Percentiles rank a stretch among this genome's conserved stretches.
phyloP scores from a whole-genome alignment of 2,113 vertebrate genomes.

The Chrysemys picta region DNA sequence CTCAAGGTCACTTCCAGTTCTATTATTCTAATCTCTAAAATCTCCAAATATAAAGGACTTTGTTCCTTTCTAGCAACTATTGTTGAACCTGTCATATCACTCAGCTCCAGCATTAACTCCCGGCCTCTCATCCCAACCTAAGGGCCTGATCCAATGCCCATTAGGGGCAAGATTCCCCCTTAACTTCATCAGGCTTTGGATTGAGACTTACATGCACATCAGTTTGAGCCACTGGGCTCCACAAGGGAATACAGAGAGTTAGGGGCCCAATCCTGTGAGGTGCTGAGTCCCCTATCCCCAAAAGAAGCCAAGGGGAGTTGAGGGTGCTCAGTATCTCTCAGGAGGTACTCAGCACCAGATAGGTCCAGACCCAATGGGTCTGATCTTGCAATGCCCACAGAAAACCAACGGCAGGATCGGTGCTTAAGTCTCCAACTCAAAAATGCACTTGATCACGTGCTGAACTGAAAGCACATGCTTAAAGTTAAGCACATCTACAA shows the following conservation, averaged over 20 bases:
- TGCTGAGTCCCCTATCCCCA: neutral
- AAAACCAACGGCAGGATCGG: neutral
- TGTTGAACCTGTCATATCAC: neutral
- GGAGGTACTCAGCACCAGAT: neutral
- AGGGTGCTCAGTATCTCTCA: neutral
- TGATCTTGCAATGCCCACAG: neutral
- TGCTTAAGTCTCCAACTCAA: neutral
- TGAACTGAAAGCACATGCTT: neutral
- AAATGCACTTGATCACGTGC: accelerated
- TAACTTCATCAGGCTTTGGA: neutral
- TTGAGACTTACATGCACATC: neutral
- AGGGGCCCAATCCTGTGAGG: neutral
- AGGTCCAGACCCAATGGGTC: neutral
- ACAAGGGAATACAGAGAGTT: neutral
- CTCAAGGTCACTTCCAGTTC: no score
- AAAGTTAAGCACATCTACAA: neutral
- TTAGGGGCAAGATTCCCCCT: neutral
- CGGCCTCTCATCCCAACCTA: neutral
- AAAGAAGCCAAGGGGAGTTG: neutral
- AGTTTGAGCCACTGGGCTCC: neutral
- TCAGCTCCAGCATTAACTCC: neutral
- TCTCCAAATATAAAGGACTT: neutral
- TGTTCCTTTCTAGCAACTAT: neutral
- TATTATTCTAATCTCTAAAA: neutral
- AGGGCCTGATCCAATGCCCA: neutral